Base-by-base conservation (phyloP, 2,113 vertebrate genomes). In the Morone chrysops region DNA sequence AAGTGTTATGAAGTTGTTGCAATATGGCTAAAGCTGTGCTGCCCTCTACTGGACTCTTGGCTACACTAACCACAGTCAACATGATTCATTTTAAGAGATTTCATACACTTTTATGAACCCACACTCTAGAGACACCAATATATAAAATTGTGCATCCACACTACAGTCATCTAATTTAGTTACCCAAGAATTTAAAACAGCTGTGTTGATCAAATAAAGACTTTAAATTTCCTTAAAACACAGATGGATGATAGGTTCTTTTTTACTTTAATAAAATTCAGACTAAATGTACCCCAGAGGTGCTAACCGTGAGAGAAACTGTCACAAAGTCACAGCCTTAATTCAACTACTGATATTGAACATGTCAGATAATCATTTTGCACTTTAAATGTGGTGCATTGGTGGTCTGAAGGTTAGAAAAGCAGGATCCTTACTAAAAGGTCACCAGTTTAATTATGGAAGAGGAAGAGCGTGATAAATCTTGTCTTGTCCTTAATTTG, bases 11-110 rank as follows among this genome's bases (percentile, higher is more conserved):
- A 31, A 18, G 12, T n/a, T 31, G 18, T 25, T 48, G 17, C 6
- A 56, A 20, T 9, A 5, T n/a, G n/a, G 59, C 16, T 76, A 22
- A 71, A 63, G 56, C 54, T 88, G n/a, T 81, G 79, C 90, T 93
- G 93, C 94, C 94, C 90, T 80, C 93, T 94, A 60, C 84, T 95
- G 93, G 91, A 68, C 41, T 5, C 54, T 5, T 36, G 36, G 38
- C 22, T 7, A n/a, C 20, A 54, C 57, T 20, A 36, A 70, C 8
- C 20, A 62, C 11, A 9, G 18, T 40, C 0, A 18, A 47, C 14
- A 43, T 1, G 4, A 51, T 7, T 22, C 2, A 45, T 2, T 17
- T 41, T 31, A 17, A n/a, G 5, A 9, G 3, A 41, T 20, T 60
- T 48, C 25, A n/a, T 54, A 63, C 20, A 54, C 16, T 53, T 43